Base-by-base conservation (phyloP, 1,140 invertebrate species). In the Hyles vespertilio region DNA sequence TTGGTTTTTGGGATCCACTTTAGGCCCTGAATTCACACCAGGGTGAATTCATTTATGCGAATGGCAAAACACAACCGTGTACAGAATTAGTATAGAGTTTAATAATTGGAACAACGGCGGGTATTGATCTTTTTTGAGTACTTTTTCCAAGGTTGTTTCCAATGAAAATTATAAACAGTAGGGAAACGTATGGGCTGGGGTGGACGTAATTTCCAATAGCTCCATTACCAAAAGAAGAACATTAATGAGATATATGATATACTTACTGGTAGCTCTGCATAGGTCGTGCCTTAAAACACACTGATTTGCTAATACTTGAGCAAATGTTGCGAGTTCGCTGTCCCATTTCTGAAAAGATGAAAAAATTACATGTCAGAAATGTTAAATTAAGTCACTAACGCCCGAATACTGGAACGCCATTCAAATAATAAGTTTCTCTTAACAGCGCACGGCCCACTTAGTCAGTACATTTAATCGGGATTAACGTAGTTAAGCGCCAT, bases 241-340 rank as follows among this genome's bases (percentile, higher is more conserved):
- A n/a, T n/a, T 22, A 22, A 22, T 22, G 0, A 22, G 22, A 22
- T 22, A 40, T 40, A 2, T 5, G 36, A 49, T 49, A 3, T 43
- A 76, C 79, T 78, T 61, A 86, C 83, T 74, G 33, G 79, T 73
- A 11, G 80, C 70, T 69, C 79, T 58, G 55, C 84, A 87, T 5
- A 70, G 12, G 32, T 84, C 81, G 11, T 60, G 61, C 3, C 48
- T 59, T 3, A 77, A 12, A 0, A 70, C 36, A 40, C 84, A 87
- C 43, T 76, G 73, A 45, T 84, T 79, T 0, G 79, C 79, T 60
- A 75, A 67, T 2, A 81, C 69, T 61, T 84, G 84, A 0, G 84
- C 84, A 49, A 87, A 78, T 2, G 76, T 79, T 11, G 84, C 81
- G 3, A 87, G 51, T 43, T 83, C 80, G 0, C 65, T 66, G 36